Conservation (phyloP, 2,888 invertebrate species). For the Salticus scenicus region DNA sequence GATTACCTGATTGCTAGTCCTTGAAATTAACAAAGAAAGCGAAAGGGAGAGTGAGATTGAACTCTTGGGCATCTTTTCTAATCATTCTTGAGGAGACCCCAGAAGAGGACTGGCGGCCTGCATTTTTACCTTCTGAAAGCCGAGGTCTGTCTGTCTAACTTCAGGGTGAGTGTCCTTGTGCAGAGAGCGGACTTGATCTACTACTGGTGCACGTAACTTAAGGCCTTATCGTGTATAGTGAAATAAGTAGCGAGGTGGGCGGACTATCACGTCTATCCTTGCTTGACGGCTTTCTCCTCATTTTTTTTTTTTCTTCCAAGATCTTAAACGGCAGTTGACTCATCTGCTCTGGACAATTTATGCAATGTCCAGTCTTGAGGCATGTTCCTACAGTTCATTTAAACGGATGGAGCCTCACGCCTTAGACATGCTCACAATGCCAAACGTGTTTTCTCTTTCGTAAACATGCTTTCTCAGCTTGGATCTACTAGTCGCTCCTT, state of each 20-base stretch:
- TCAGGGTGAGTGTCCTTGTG: slow-evolving; percentile 54
- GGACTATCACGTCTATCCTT: slow-evolving; percentile 20
- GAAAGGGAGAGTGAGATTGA: neutral
- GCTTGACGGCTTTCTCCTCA: slow-evolving; percentile 28
- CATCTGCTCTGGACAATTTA: slow-evolving; percentile 5
- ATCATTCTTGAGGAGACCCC: neutral
- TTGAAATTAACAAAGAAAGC: slow-evolving; percentile 8
- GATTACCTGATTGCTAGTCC: slow-evolving; percentile 1
- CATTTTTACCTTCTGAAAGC: slow-evolving; percentile 9
- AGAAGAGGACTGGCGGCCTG: slow-evolving; percentile 3
- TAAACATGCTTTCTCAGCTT: neutral
- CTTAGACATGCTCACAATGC: neutral
- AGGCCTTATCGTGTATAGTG: slow-evolving; percentile 10
- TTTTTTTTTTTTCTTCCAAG: neutral
- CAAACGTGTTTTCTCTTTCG: slow-evolving; percentile 16
- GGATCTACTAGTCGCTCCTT: neutral
- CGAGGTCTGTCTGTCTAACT: slow-evolving; percentile 30
- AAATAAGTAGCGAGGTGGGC: slow-evolving; percentile 34
- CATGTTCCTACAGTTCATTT: slow-evolving; percentile 2
- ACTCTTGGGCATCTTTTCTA: neutral
- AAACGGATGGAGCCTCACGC: neutral
- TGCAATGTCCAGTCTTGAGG: slow-evolving; percentile 8
- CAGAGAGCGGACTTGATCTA: slow-evolving; percentile 33
- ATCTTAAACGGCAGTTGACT: slow-evolving; percentile 39
- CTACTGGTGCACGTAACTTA: slow-evolving; percentile 21